Percentiles rank a stretch among this genome's conserved stretches.
Evolutionary conservation across 2,888 invertebrate genomes (phyloP).

Genomic region (Hirtodrosophila cameraria): DNA sequence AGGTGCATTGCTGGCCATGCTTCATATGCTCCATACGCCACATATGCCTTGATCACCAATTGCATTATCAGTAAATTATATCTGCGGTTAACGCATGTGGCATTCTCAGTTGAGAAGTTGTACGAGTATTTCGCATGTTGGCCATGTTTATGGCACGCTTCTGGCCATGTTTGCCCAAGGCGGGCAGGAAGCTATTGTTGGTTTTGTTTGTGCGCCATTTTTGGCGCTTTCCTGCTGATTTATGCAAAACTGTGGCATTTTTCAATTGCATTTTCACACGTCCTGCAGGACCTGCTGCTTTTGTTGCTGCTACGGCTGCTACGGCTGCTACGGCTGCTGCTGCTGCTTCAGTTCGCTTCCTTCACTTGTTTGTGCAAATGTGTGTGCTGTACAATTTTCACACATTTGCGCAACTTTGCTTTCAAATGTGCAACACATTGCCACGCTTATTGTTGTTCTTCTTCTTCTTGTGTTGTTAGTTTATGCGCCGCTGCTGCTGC

Average conservation of each 20-base stretch:
- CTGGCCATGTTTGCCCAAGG: slow-evolving; percentile 59
- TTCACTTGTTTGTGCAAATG: slow-evolving; percentile 42
- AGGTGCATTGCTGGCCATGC: neutral
- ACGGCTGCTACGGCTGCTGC: slow-evolving; percentile 16
- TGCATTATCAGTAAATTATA: slow-evolving; percentile 72
- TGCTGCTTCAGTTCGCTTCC: slow-evolving; percentile 33
- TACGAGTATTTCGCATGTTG: slow-evolving; percentile 39
- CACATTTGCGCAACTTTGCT: slow-evolving; percentile 73
- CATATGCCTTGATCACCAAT: slow-evolving; percentile 54
- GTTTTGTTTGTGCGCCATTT: slow-evolving; percentile 63
- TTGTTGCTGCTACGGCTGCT: slow-evolving; percentile 26
- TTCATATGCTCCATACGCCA: slow-evolving; percentile 27
- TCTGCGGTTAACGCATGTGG: slow-evolving; percentile 53
- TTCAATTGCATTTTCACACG: slow-evolving; percentile 72
- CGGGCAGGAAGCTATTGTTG: slow-evolving; percentile 22
- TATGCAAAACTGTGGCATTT: slow-evolving; percentile 77
- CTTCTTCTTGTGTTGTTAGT: slow-evolving; percentile 32
- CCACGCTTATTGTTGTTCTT: slow-evolving; percentile 47
- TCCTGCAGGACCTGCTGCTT: slow-evolving; percentile 47
- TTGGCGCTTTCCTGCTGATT: slow-evolving; percentile 76
- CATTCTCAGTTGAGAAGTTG: slow-evolving; percentile 5
- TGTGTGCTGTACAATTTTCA: slow-evolving; percentile 58
- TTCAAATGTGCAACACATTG: slow-evolving; percentile 77
- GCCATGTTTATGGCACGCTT: slow-evolving; percentile 64
- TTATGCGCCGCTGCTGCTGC: slow-evolving; percentile 29